Conservation (phyloP, 2,113 vertebrate species). For the Trematocara macrostoma region DNA sequence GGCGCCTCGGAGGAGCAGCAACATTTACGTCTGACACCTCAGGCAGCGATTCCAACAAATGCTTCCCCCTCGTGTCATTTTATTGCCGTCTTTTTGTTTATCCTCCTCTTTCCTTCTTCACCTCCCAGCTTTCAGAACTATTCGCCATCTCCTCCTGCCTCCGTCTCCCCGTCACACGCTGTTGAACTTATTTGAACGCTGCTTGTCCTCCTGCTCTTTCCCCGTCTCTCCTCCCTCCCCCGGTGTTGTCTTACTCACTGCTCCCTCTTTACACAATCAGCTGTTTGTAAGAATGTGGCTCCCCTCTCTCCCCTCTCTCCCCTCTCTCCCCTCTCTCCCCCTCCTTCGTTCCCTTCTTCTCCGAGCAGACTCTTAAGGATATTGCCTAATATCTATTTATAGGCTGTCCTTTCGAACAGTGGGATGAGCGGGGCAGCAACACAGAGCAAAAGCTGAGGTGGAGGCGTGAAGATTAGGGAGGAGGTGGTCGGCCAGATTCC, state of each 20-base stretch:
- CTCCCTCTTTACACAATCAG: conserved; percentile 63
- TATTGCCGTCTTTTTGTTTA: neutral
- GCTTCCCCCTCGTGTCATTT: conserved; percentile 20
- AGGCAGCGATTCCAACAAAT: conserved; percentile 61
- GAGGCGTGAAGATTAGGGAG: conserved; percentile 3
- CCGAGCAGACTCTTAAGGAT: conserved; percentile 62
- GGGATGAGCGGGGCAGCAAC: conserved; percentile 46
- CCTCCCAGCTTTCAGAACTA: conserved; percentile 24
- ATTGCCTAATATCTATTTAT: conserved; percentile 69
- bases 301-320: conserved; percentile 1
- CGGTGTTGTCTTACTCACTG: conserved; percentile 53
- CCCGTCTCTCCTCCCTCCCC: neutral
- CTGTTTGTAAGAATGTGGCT: conserved; percentile 62
- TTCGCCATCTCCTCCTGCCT: neutral
- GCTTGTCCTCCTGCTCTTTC: neutral
- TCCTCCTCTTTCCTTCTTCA: neutral
- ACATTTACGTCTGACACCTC: conserved; percentile 59
- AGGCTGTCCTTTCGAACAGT: conserved; percentile 54
- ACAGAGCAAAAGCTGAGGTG: conserved; percentile 1
- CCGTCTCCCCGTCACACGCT: conserved; percentile 23
- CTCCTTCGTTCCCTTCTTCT: conserved; percentile 3
- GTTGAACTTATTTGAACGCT: conserved; percentile 45
- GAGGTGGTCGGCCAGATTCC: neutral
- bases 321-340: neutral
- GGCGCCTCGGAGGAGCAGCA: conserved; percentile 30